These are phyloP conservation scores for Axis porcinus DNA, from an alignment of 2,113 vertebrate genomes.

Conservation along the genomic window DNA sequence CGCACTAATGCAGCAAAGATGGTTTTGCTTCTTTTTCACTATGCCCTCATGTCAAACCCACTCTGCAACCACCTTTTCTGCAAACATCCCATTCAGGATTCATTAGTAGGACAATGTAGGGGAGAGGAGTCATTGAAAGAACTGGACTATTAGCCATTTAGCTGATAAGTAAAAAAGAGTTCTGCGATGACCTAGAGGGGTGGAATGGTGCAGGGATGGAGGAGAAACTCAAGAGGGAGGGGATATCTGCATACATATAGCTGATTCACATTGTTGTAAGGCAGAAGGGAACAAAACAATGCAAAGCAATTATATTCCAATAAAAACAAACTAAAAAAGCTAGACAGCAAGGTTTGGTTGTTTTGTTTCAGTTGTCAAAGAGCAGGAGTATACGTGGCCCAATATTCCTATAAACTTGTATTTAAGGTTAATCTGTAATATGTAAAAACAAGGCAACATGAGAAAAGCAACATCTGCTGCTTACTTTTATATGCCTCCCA, in stretches of 20 bases:
- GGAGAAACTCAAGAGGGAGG: background rate
- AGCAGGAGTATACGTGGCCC: background rate
- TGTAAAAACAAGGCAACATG: conserved; percentile 46
- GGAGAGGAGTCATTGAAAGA: background rate
- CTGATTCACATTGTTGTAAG: background rate
- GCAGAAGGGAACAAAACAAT: background rate
- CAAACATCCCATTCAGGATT: background rate
- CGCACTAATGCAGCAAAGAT: background rate
- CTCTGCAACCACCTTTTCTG: background rate
- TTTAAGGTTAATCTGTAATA: conserved; percentile 25
- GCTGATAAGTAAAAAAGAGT: background rate
- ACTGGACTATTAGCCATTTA: background rate
- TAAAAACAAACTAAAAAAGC: background rate
- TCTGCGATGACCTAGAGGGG: background rate
- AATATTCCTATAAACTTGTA: background rate
- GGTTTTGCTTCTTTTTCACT: background rate
- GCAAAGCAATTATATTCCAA: background rate
- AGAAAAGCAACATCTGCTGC: conserved; percentile 20
- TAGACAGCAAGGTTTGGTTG: background rate
- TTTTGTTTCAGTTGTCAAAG: background rate
- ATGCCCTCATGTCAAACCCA: background rate
- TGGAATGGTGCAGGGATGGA: background rate
- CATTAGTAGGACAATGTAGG: background rate
- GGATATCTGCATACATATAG: background rate
- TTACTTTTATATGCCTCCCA: conserved; percentile 22